Conservation (phyloP, 2,888 invertebrate species). For the Hydropsyche betteni region DNA sequence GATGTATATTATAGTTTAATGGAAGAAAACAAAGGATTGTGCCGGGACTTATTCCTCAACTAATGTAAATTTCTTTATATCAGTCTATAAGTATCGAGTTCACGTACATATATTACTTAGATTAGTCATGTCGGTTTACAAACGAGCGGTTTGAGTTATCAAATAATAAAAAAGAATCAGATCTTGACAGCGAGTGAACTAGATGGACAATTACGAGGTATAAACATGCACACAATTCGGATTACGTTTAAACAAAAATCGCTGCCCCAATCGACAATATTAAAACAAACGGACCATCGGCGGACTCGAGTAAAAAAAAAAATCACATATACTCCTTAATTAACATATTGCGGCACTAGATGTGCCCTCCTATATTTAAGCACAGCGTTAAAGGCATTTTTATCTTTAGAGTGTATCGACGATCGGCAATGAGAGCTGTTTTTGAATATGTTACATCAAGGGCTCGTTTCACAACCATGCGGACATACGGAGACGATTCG, state of each 20-base stretch:
- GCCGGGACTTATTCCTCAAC: not conserved
- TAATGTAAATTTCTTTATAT: no score
- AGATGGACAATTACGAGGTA: no score
- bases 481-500: not conserved
- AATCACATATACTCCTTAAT: not conserved
- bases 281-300: no score
- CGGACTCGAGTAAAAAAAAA: not conserved
- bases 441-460: not conserved
- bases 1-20: not conserved
- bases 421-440: not conserved
- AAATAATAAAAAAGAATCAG: no score
- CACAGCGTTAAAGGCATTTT: conserved; percentile 20
- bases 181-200: no score
- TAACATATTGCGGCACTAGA: not conserved
- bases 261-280: no score
- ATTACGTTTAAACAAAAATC: no score
- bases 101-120: no score
- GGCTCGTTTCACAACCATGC: not conserved
- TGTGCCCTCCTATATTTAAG: conserved; percentile 6
- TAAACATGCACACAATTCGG: no score
- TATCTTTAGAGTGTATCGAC: not conserved
- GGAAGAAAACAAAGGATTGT: conserved; percentile 22
- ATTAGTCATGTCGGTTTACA: no score
- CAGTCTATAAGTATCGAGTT: no score
- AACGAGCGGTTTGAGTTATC: no score